phyloP scores from a whole-genome alignment of 2,888 invertebrate genomes.

The Caenorhabditis sp. region DNA sequence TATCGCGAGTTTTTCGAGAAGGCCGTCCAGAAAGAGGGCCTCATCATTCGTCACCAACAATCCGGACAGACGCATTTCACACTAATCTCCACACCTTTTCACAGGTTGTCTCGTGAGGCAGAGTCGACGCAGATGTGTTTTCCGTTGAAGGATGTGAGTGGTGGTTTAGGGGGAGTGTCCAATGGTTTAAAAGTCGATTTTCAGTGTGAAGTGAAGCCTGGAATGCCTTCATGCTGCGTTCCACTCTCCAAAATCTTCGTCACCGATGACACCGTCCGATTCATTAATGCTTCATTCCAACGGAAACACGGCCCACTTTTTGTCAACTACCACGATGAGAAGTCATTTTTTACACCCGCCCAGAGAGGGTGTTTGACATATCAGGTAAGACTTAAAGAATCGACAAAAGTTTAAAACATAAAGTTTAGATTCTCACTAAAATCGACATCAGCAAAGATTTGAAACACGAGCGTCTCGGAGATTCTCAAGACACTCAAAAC shows the following conservation, averaged over 20 bases:
- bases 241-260: conserved; percentile 69
- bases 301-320: conserved; percentile 69
- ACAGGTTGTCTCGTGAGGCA: conserved; percentile 70
- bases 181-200: conserved; percentile 1
- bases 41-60: conserved; percentile 66
- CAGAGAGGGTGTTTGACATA: conserved; percentile 70
- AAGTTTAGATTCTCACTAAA: conserved; percentile 67
- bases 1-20: conserved; percentile 60
- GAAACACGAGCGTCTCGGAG: conserved; percentile 1
- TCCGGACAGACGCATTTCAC: conserved; percentile 69
- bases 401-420: neutral
- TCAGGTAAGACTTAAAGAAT: conserved; percentile 55
- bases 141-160: conserved; percentile 72
- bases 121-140: conserved; percentile 70
- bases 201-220: conserved; percentile 68
- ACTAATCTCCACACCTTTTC: conserved; percentile 73
- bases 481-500: neutral
- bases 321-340: conserved; percentile 70
- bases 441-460: conserved; percentile 69
- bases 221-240: conserved; percentile 65
- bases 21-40: conserved; percentile 71
- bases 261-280: conserved; percentile 68
- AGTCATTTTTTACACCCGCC: conserved; percentile 69
- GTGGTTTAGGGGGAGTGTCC: too few relatives aligned
- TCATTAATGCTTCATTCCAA: conserved; percentile 72